Evolutionary conservation across 2,113 vertebrate genomes (phyloP).

Genomic region (Aplodontia rufa): DNA sequence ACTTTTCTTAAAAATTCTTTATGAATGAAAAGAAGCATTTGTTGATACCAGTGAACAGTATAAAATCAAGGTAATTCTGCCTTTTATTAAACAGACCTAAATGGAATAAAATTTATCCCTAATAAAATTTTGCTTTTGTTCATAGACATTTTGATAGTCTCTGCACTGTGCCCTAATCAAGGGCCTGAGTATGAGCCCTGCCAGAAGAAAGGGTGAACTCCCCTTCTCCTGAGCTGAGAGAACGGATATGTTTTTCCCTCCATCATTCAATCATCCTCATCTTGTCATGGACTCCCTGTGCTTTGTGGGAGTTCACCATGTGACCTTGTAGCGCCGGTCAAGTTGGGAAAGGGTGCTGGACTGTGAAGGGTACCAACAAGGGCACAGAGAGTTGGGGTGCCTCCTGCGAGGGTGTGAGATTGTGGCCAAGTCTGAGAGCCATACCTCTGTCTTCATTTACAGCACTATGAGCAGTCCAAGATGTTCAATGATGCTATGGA

Average conservation of each 20-base stretch:
- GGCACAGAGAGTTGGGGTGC: not conserved
- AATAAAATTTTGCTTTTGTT: not conserved
- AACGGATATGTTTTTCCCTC: not conserved
- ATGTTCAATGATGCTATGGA: slow-evolving; percentile 98
- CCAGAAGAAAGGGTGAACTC: slow-evolving; percentile 12
- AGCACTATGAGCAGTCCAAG: slow-evolving; percentile 97
- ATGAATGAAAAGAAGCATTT: not conserved
- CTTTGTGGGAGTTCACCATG: not conserved
- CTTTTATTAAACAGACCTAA: not conserved
- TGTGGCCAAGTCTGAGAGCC: not conserved
- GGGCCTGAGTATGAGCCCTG: not conserved
- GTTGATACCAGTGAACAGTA: not conserved
- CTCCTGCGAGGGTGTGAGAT: not conserved
- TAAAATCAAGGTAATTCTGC: not conserved
- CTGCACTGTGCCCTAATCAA: not conserved
- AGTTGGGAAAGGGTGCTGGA: not conserved
- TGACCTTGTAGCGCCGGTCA: not conserved
- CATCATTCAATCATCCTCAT: slow-evolving; percentile 35
- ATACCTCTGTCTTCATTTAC: slow-evolving; percentile 61
- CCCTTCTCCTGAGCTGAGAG: slow-evolving; percentile 29
- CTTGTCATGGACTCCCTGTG: not conserved
- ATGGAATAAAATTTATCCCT: not conserved
- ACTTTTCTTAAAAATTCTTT: not conserved
- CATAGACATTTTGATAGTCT: not conserved
- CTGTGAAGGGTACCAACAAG: not conserved